A percentile compares a stretch with the other conserved stretches of the same genome.
Evolutionary conservation across 1,140 invertebrate species (phyloP).

Genomic region (Zaprionus africanus): DNA sequence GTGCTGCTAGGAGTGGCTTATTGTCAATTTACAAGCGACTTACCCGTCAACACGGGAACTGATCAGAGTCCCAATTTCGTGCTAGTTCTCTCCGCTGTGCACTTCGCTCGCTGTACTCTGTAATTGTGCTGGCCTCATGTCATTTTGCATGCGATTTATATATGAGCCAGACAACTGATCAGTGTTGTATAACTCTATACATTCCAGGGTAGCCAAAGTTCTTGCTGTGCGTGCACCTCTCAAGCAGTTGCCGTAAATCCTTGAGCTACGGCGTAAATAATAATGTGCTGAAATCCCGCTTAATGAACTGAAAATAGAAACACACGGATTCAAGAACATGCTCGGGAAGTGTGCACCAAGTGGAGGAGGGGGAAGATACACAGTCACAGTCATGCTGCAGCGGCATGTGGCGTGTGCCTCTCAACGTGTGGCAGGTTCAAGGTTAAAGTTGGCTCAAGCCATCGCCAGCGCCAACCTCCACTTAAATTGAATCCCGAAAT

Average conservation of each 20-base stretch:
- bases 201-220: background rate
- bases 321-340: constrained; percentile 29
- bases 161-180: background rate
- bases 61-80: background rate
- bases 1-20: background rate
- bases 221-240: background rate
- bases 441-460: constrained; percentile 44
- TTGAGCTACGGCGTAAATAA: constrained; percentile 48
- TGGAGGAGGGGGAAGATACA: background rate
- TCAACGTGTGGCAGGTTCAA: constrained; percentile 63
- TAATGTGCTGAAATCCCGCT: constrained; percentile 69
- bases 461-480: constrained; percentile 8
- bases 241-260: constrained; percentile 49
- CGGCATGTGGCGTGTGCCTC: constrained; percentile 16
- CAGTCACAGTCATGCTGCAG: background rate
- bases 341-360: constrained; percentile 28
- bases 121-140: background rate
- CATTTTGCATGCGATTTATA: background rate
- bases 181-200: background rate
- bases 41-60: background rate
- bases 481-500: constrained; percentile 42
- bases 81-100: too few relatives aligned
- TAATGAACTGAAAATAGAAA: constrained; percentile 80
- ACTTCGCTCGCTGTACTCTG: constrained; percentile 4
- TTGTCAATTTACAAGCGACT: background rate